Conservation (phyloP, 2,888 invertebrate species). For the Ametastegia equiseti region DNA sequence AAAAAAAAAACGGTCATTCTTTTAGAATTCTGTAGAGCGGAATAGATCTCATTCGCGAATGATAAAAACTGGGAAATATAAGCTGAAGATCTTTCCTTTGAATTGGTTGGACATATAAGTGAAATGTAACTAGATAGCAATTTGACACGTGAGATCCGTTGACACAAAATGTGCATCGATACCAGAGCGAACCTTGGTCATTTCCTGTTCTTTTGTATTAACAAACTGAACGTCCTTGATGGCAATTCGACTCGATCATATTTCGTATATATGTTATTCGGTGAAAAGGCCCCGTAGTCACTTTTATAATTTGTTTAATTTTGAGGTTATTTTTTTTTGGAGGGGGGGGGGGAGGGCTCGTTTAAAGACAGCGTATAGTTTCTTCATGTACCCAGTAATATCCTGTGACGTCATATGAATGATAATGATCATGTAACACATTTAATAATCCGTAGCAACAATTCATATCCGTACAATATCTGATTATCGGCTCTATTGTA, state of each 20-base stretch:
- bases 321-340: not conserved
- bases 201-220: not conserved
- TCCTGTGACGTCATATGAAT: not conserved
- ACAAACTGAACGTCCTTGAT: slow-evolving; percentile 2
- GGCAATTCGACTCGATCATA: slow-evolving; percentile 6
- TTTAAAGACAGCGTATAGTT: not conserved
- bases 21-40: not conserved
- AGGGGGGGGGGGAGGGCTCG: too few species aligned
- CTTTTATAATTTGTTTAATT: not conserved
- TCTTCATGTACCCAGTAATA: not conserved
- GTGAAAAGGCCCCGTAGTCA: not conserved
- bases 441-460: not conserved
- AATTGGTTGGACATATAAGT: not conserved
- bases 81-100: not conserved
- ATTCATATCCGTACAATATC: not conserved
- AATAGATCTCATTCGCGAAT: not conserved
- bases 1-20: not conserved
- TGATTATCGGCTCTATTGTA: not conserved
- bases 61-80: not conserved
- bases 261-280: slow-evolving; percentile 12
- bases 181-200: slow-evolving; percentile 1
- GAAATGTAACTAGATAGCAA: not conserved
- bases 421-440: not conserved
- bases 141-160: not conserved
- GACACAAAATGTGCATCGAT: slow-evolving; percentile 27